Base-by-base conservation (phyloP, 2,888 invertebrate genomes). In the Crocallis elinguaria region DNA sequence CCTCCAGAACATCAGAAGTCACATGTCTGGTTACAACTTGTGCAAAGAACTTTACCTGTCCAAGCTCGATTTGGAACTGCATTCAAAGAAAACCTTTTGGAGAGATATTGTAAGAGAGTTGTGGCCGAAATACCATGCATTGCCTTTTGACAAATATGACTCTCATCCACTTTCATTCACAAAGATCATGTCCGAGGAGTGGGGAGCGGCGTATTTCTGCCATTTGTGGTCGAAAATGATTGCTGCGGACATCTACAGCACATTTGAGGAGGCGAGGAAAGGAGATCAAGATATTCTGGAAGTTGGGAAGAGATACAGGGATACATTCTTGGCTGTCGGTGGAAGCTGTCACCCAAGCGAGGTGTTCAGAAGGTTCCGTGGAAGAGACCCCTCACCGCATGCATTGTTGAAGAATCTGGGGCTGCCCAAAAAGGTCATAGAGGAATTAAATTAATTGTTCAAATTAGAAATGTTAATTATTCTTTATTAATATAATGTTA, bases 311-410 rank as follows among this genome's bases (percentile, higher is more conserved):
- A 91, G 96, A 55, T 98, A 96, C 75, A 93, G 96, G 63, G 95
- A 96, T 50, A 97, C 97, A 1, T 97, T 96, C 86, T 92, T 99
- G 57, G 93, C 96, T 0, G 92, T 94, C 2, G 98, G 98, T 5
- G 98, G 98, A 2, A 95, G 95, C 57, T 94, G 95, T 62, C 94
- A 96, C 62, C 94, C 97, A 0, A 94, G 94, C 57, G 96, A 98
- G 88, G 94, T 97, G 4, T 99, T 99, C 86, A 93, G 98, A 50
- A 93, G 95, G 74, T 99, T 98, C 86, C 93, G 97, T 59, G 98
- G 98, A 0, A 93, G 98, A 41, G 98, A 99, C 86, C 98, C 98
- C 0, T 96, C 96, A 1, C 95, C 96, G 0, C 95, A 96, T 74
- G 96, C 97, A 0, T 84, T 98, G 29, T 83, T 98, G 0, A 94